These are phyloP conservation scores for Anadara kagoshimensis DNA, from an alignment of 1,140 invertebrate species.

Conservation along the genomic window DNA sequence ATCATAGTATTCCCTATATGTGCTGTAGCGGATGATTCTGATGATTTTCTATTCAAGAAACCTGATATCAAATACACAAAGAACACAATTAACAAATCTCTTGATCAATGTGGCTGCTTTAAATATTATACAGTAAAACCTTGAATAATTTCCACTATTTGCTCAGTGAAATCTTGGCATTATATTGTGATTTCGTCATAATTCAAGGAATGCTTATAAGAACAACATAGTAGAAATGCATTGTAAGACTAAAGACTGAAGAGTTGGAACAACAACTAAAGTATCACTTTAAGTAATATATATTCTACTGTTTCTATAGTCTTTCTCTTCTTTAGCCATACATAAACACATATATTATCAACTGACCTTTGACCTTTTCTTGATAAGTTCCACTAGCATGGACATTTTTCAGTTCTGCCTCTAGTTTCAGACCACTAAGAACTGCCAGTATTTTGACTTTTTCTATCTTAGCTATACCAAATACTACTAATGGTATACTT, in stretches of 20 bases:
- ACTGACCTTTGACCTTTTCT: conserved; percentile 81
- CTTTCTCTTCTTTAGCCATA: neutral
- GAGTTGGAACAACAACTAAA: no score
- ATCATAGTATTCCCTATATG: conserved; percentile 95
- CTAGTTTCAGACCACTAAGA: conserved; percentile 92
- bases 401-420: conserved; percentile 90
- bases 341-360: neutral
- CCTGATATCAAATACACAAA: conserved; percentile 40
- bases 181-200: no score
- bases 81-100: no score
- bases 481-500: conserved; percentile 81
- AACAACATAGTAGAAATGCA: no score
- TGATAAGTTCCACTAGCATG: conserved; percentile 83
- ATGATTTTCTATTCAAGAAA: conserved; percentile 74
- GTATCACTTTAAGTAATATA: no score
- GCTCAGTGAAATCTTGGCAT: no score
- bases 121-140: no score
- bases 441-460: conserved; percentile 91
- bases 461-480: conserved; percentile 91
- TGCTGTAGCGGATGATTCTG: conserved; percentile 91
- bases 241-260: no score
- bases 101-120: no score
- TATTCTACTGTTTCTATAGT: neutral
- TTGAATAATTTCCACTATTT: no score
- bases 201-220: no score